Evolutionary conservation across 2,888 invertebrate genomes (phyloP).

Genomic region (Entomobrya proxima): DNA sequence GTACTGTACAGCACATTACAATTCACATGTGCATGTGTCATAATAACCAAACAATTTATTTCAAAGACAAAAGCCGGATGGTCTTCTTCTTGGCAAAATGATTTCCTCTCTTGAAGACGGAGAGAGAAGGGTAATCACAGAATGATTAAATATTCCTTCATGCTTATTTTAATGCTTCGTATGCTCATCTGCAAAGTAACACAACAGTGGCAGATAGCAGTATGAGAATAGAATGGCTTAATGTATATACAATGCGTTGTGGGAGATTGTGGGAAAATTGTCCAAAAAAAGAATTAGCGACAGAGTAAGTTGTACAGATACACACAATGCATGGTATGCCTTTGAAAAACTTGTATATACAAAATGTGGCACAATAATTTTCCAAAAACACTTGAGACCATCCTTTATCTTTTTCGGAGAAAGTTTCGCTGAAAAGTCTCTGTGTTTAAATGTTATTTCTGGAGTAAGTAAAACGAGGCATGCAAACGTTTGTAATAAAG

Average conservation of each 20-base stretch:
- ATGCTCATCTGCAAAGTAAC: not conserved
- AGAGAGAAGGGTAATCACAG: conserved; percentile 49
- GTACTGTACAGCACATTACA: conserved; percentile 25
- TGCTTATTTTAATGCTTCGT: conserved; percentile 25
- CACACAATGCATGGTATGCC: conserved; percentile 3
- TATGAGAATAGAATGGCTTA: no score
- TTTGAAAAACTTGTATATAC: not conserved
- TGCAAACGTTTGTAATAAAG: conserved; percentile 15
- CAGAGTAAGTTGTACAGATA: conserved; percentile 12
- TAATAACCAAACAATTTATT: not conserved
- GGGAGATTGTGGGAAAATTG: conserved; percentile 23
- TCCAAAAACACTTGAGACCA: conserved; percentile 14
- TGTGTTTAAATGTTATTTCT: conserved; percentile 38
- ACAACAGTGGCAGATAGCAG: not conserved
- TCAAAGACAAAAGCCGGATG: not conserved
- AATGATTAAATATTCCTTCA: conserved; percentile 57
- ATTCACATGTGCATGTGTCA: conserved; percentile 17
- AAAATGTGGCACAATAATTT: conserved; percentile 13
- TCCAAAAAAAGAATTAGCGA: conserved; percentile 41
- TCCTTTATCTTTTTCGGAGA: conserved; percentile 47
- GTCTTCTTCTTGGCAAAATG: not conserved
- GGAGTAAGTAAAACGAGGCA: conserved; percentile 12
- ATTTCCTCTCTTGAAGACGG: not conserved
- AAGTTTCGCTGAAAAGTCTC: conserved; percentile 21
- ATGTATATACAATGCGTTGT: no score